Conservation (phyloP, 35 echinoderm and acorn worm species). For the Hemicentrotus pulcherrimus region DNA sequence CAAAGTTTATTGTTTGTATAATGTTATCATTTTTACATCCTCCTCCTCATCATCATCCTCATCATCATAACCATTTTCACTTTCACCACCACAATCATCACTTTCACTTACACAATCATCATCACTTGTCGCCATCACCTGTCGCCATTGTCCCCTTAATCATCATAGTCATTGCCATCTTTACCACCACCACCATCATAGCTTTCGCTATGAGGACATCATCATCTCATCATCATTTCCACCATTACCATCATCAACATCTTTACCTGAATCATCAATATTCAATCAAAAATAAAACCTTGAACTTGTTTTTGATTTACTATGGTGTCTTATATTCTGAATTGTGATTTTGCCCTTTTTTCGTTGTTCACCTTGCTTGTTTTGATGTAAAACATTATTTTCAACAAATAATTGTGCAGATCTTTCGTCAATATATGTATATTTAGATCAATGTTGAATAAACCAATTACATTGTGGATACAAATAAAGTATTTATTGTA, state of each 20-base stretch:
- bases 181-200: neutral
- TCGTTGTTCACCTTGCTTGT: neutral
- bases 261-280: neutral
- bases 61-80: neutral
- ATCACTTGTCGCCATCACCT: neutral
- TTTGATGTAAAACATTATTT: neutral
- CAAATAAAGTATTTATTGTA: neutral
- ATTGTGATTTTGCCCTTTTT: too few relatives aligned
- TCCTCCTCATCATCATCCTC: too few relatives aligned
- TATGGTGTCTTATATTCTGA: neutral
- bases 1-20: neutral
- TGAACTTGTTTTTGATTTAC: neutral
- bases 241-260: too few relatives aligned
- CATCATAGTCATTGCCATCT: neutral
- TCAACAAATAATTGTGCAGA: neutral
- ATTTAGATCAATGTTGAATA: conserved; percentile 2
- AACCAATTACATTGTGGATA: neutral
- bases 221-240: neutral
- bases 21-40: neutral
- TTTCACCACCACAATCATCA: neutral
- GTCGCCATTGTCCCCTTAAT: too few relatives aligned
- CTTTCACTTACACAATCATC: too few relatives aligned
- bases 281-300: neutral
- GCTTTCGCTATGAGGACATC: neutral
- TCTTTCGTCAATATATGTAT: neutral